Evolutionary conservation across 30 jellyfish, hydroid and myxozoan species (phyloP).

Genomic region (Aurelia aurita complex sp. Pacific): DNA sequence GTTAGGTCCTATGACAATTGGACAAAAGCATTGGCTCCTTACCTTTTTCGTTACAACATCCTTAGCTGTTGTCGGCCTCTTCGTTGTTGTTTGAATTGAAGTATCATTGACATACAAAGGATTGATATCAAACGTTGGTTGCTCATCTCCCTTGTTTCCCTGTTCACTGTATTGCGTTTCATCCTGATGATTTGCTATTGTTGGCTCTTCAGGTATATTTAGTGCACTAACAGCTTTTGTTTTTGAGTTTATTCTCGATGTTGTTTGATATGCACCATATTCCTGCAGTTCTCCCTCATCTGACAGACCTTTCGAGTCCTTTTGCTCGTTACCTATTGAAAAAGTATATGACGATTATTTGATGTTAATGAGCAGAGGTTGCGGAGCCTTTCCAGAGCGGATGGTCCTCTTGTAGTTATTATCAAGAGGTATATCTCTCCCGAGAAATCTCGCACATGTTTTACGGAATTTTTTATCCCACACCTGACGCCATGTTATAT

Average conservation of each 20-base stretch:
- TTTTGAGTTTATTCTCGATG: background rate
- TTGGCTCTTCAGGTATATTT: background rate
- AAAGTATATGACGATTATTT: background rate
- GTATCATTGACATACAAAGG: conserved; percentile 54
- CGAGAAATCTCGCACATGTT: no score
- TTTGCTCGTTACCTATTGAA: conserved; percentile 21
- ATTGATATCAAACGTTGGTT: conserved; percentile 4
- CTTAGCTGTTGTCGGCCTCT: conserved; percentile 27
- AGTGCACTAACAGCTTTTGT: background rate
- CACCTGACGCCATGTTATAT: no score
- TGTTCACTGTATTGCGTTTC: background rate
- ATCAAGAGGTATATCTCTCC: no score
- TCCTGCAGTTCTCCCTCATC: conserved; percentile 29
- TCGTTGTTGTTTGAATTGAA: conserved; percentile 16
- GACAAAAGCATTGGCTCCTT: background rate
- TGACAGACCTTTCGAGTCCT: conserved; percentile 42
- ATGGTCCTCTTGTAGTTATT: no score
- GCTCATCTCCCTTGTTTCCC: background rate
- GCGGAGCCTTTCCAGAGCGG: background rate
- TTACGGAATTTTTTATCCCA: no score
- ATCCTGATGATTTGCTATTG: conserved; percentile 9
- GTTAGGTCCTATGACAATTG: no score
- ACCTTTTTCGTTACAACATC: background rate
- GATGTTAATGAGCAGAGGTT: background rate
- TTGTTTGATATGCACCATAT: conserved; percentile 27